A percentile compares a stretch with the other conserved stretches of the same genome.
Conservation (phyloP, 2,113 vertebrate genomes). For the Vireo altiloquus region DNA sequence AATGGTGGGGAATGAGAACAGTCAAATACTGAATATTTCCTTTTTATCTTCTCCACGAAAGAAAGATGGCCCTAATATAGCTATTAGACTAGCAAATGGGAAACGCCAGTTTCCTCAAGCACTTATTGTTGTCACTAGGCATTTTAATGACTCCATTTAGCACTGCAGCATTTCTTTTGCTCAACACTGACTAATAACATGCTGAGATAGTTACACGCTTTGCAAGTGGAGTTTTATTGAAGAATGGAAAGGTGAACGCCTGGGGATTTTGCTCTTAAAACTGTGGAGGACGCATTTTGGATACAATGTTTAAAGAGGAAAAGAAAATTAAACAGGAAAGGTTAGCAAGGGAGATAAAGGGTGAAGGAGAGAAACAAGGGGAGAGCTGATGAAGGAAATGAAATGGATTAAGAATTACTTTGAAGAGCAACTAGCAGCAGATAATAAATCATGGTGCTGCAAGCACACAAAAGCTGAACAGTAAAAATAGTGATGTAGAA, state of each 20-base stretch:
- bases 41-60: not conserved
- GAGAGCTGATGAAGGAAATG: slow-evolving; percentile 41
- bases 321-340: slow-evolving; percentile 36
- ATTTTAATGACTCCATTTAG: slow-evolving; percentile 58
- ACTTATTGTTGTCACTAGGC: not conserved
- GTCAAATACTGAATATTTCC: not conserved
- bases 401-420: slow-evolving; percentile 27
- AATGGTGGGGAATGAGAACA: not conserved
- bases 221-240: slow-evolving; percentile 24
- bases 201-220: slow-evolving; percentile 35
- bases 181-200: slow-evolving; percentile 42
- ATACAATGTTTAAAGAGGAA: slow-evolving; percentile 4
- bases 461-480: not conserved
- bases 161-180: slow-evolving; percentile 7
- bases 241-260: not conserved
- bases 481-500: not conserved
- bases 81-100: slow-evolving; percentile 25
- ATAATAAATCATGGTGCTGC: slow-evolving; percentile 20
- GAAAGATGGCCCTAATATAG: not conserved
- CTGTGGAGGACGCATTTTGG: not conserved
- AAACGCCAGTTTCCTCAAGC: not conserved
- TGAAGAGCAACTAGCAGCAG: not conserved
- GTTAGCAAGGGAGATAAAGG: not conserved
- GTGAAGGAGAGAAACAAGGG: slow-evolving; percentile 40
- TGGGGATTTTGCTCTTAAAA: slow-evolving; percentile 43